Conservation (phyloP, 2,888 invertebrate genomes). For the Amphipoea lucens region DNA sequence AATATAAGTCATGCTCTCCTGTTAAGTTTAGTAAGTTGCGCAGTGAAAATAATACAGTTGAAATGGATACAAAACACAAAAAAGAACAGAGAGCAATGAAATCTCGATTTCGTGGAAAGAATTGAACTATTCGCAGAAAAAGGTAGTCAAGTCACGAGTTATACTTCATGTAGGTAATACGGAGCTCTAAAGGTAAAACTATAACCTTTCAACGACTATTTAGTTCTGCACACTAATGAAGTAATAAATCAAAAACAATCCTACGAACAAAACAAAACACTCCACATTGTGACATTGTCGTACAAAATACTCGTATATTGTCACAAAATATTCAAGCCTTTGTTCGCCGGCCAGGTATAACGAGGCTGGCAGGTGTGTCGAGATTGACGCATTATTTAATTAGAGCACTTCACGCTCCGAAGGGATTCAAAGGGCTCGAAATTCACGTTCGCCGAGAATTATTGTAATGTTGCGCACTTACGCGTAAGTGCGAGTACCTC, state of each 20-base stretch:
- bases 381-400: conserved; percentile 69
- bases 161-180: neutral
- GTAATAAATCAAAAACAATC: conserved; percentile 22
- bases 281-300: conserved; percentile 41
- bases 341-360: conserved; percentile 53
- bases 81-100: neutral
- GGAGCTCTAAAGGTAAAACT: neutral
- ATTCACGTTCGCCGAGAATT: conserved; percentile 62
- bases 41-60: neutral
- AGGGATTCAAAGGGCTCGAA: conserved; percentile 64
- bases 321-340: conserved; percentile 59
- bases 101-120: neutral
- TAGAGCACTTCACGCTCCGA: conserved; percentile 67
- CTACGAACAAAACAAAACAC: conserved; percentile 26
- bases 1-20: neutral
- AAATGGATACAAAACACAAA: neutral
- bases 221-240: neutral
- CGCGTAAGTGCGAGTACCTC: conserved; percentile 54
- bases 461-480: conserved; percentile 67
- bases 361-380: conserved; percentile 62
- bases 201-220: neutral
- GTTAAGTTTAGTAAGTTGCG: neutral
- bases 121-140: neutral
- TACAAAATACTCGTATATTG: conserved; percentile 48
- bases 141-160: no score